phyloP scores from a whole-genome alignment of 2,797 vertebrate genomes.

The Falco cherrug region DNA sequence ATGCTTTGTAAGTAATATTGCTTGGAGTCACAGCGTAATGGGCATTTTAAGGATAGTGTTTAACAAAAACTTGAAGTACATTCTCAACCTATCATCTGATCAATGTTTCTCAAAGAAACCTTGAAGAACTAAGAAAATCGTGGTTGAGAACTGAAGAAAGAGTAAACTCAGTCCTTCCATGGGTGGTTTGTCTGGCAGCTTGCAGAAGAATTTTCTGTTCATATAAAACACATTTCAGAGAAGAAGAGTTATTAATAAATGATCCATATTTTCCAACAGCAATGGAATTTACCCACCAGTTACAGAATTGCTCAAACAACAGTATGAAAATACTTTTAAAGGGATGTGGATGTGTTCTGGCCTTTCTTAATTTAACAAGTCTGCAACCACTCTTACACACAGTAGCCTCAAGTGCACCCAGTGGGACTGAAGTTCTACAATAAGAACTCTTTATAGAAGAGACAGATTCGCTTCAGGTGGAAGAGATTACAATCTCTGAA shows the following conservation, averaged over 20 bases:
- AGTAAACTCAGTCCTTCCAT: not conserved
- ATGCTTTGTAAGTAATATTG: not conserved
- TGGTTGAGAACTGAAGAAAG: not conserved
- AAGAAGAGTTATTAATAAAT: not conserved
- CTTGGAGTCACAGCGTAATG: not conserved
- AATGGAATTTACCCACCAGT: not conserved
- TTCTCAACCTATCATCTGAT: not conserved
- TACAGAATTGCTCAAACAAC: not conserved
- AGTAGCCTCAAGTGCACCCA: not conserved
- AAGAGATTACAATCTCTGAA: not conserved
- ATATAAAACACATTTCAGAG: not conserved
- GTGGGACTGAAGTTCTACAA: not conserved
- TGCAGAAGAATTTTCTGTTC: not conserved
- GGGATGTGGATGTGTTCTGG: not conserved
- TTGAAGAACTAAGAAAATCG: not conserved
- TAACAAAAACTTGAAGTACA: not conserved
- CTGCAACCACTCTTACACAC: not conserved
- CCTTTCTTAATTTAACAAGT: not conserved
- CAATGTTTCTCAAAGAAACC: not conserved
- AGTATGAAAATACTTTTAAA: not conserved
- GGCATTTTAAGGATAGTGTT: not conserved
- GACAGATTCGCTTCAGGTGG: not conserved
- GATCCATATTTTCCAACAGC: not conserved
- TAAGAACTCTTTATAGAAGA: not conserved
- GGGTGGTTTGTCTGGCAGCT: not conserved